These are phyloP conservation scores for Melanostoma mellinum DNA, from an alignment of 2,888 invertebrate genomes.

Conservation along the genomic window DNA sequence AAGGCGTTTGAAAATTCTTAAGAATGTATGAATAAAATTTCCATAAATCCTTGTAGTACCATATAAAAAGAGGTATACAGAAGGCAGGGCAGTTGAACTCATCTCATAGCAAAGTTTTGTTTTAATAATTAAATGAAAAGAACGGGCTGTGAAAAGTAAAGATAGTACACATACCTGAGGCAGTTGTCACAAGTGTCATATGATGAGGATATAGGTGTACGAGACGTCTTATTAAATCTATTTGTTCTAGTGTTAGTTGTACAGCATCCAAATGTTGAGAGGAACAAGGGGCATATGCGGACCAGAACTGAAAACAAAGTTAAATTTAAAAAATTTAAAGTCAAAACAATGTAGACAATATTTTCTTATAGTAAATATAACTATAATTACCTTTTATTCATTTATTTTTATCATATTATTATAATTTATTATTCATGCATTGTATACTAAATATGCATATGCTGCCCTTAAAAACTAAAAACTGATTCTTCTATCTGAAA, in stretches of 20 bases:
- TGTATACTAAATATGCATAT: too few species aligned
- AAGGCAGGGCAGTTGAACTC: slow-evolving; percentile 19
- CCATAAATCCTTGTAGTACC: slow-evolving; percentile 56
- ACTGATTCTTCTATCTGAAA: too few species aligned
- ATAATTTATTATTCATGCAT: too few species aligned
- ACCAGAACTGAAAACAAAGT: slow-evolving; percentile 88
- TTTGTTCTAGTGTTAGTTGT: slow-evolving; percentile 91
- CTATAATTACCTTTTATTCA: too few species aligned
- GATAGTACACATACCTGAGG: slow-evolving; percentile 85
- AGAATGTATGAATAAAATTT: slow-evolving; percentile 67
- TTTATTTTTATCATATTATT: too few species aligned
- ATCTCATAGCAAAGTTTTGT: slow-evolving; percentile 33
- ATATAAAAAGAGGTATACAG: slow-evolving; percentile 24
- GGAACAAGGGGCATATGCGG: slow-evolving; percentile 92
- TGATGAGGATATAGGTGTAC: slow-evolving; percentile 90
- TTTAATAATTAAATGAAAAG: slow-evolving; percentile 58
- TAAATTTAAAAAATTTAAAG: slow-evolving; percentile 73
- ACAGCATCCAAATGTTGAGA: slow-evolving; percentile 93
- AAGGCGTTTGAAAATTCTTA: slow-evolving; percentile 59
- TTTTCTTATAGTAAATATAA: too few species aligned
- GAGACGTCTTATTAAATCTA: slow-evolving; percentile 91
- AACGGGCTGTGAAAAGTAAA: slow-evolving; percentile 36
- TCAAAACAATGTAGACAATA: not conserved
- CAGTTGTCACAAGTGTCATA: slow-evolving; percentile 89
- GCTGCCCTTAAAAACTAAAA: too few species aligned